Conservation (phyloP, 2,797 vertebrate genomes). For the Dendrocincla fuliginosa region DNA sequence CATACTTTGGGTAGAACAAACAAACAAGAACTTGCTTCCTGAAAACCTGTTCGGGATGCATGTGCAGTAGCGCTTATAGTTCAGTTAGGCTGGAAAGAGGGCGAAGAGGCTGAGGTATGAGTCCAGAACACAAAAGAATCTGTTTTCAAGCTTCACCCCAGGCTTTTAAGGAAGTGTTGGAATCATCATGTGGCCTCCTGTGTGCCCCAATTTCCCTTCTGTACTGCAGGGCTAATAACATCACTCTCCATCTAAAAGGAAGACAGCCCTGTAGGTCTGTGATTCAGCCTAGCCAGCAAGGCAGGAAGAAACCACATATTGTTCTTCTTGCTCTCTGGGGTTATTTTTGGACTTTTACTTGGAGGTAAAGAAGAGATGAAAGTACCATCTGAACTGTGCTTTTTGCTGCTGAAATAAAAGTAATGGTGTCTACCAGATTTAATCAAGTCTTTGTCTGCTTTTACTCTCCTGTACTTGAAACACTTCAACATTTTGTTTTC, state of each 20-base stretch:
- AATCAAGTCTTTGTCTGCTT: constrained; percentile 40
- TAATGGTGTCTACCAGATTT: constrained; percentile 30
- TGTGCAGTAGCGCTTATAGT: background rate
- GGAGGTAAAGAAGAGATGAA: constrained; percentile 22
- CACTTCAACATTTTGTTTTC: background rate
- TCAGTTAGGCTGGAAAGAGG: background rate
- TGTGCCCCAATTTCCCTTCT: background rate
- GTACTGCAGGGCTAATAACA: background rate
- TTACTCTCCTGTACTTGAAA: constrained; percentile 23
- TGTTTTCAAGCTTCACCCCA: background rate
- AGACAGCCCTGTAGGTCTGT: background rate
- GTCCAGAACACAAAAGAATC: background rate
- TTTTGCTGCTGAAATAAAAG: constrained; percentile 19
- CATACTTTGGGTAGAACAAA: background rate
- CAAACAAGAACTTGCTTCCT: background rate
- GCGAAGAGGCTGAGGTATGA: background rate
- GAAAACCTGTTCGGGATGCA: background rate
- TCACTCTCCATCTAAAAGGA: background rate
- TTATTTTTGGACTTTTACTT: constrained; percentile 43
- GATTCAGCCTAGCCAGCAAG: background rate
- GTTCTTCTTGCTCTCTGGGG: background rate
- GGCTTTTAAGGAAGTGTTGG: background rate
- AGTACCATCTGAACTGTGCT: constrained; percentile 14
- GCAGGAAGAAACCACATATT: background rate
- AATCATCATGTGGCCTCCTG: background rate